These are phyloP conservation scores for Seriola quinqueradiata DNA, from an alignment of 2,113 vertebrate species.

Conservation along the genomic window DNA sequence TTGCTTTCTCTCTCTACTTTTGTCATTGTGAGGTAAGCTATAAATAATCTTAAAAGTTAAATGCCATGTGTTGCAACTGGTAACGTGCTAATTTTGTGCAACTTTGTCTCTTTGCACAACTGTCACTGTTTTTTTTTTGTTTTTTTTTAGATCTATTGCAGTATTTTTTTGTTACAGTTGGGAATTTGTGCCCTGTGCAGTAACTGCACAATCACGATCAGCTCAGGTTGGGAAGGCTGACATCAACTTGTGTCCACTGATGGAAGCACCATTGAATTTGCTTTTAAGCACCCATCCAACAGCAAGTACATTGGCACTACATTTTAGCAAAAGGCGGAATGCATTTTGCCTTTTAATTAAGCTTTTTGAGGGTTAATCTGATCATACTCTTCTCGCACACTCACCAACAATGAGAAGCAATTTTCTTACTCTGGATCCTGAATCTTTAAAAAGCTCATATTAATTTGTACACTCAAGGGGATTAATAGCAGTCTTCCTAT, in stretches of 20 bases:
- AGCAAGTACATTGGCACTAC: background rate
- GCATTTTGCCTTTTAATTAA: background rate
- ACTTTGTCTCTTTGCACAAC: background rate
- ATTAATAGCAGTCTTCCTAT: background rate
- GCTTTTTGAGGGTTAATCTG: slow-evolving; percentile 3
- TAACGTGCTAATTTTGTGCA: slow-evolving; percentile 23
- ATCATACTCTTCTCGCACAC: background rate
- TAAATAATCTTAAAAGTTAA: background rate
- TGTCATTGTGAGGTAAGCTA: background rate
- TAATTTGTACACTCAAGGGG: background rate
- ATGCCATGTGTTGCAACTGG: background rate
- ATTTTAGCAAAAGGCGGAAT: background rate
- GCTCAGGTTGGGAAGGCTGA: no score
- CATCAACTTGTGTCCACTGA: background rate
- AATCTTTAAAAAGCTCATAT: slow-evolving; percentile 10
- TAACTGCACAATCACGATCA: slow-evolving; percentile 1
- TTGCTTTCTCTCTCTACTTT: background rate
- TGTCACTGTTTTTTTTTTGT: background rate
- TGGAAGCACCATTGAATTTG: background rate
- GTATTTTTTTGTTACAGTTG: background rate
- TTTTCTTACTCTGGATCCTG: background rate
- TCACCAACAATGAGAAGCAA: background rate
- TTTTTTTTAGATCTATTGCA: background rate
- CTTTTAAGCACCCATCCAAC: slow-evolving; percentile 6
- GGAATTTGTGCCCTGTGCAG: background rate